Evolutionary conservation across 2,113 vertebrate species (phyloP).

Genomic region (Andinoacara biseriatus): DNA sequence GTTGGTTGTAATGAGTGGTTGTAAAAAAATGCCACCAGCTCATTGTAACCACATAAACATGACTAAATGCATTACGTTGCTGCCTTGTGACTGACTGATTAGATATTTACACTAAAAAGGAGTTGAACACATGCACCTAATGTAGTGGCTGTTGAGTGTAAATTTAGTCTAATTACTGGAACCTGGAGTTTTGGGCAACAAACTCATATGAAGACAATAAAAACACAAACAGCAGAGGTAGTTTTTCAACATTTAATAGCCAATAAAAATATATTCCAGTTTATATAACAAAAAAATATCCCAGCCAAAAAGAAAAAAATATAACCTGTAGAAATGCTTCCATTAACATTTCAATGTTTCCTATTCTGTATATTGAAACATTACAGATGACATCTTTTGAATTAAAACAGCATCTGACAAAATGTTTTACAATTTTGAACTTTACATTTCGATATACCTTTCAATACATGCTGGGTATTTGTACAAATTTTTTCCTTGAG

Average conservation of each 20-base stretch:
- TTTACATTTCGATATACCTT: slow-evolving; percentile 3
- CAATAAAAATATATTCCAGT: slow-evolving; percentile 60
- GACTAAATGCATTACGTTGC: neutral
- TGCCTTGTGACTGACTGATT: neutral
- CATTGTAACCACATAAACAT: neutral
- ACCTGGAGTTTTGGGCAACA: neutral
- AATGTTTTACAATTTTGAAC: neutral
- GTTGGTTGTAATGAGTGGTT: neutral
- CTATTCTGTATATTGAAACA: neutral
- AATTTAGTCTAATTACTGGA: neutral
- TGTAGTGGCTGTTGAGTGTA: neutral
- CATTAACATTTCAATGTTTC: neutral
- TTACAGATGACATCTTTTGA: slow-evolving; percentile 1
- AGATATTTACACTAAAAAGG: neutral
- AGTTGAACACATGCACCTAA: neutral
- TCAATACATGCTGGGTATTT: slow-evolving; percentile 38
- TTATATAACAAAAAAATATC: slow-evolving; percentile 33
- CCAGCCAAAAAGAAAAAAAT: slow-evolving; percentile 7
- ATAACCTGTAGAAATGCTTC: slow-evolving; percentile 20
- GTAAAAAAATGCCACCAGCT: neutral
- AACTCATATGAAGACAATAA: neutral
- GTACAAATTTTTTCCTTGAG: slow-evolving; percentile 14
- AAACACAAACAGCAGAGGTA: neutral
- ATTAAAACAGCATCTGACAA: neutral
- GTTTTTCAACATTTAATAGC: slow-evolving; percentile 59